These are phyloP conservation scores for Trichonephila clavata DNA, from an alignment of 1,140 invertebrate genomes.

Conservation along the genomic window DNA sequence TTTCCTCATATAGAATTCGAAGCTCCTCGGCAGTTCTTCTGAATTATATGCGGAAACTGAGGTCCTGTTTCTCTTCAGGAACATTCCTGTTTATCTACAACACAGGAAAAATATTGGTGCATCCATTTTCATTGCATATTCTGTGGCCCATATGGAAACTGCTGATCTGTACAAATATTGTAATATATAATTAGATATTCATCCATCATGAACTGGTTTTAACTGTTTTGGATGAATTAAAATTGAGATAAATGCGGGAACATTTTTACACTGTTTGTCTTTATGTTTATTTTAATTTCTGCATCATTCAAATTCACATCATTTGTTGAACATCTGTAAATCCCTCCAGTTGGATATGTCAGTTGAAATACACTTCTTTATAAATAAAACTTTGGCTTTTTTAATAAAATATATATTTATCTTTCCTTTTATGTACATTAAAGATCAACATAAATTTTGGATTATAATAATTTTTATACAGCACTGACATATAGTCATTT, in stretches of 20 bases:
- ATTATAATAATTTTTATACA: no score
- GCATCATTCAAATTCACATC: background rate
- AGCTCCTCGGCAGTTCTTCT: background rate
- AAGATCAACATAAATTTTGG: background rate
- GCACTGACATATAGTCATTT: no score
- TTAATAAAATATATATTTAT: background rate
- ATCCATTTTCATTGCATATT: slow-evolving; percentile 31
- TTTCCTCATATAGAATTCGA: background rate
- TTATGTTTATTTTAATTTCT: slow-evolving; percentile 63
- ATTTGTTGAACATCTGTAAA: slow-evolving; percentile 63
- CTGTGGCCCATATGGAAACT: background rate
- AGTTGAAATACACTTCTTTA: slow-evolving; percentile 18
- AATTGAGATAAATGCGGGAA: slow-evolving; percentile 42
- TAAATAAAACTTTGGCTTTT: slow-evolving; percentile 59
- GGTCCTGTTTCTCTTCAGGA: background rate
- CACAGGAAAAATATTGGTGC: background rate
- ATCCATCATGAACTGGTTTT: slow-evolving; percentile 73
- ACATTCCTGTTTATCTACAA: background rate
- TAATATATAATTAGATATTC: slow-evolving; percentile 69
- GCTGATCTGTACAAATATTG: slow-evolving; percentile 63
- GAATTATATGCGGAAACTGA: background rate
- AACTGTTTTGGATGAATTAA: slow-evolving; percentile 61
- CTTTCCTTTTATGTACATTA: background rate
- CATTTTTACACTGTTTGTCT: slow-evolving; percentile 70
- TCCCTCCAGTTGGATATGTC: slow-evolving; percentile 67